Evolutionary conservation across 2,113 vertebrate genomes (phyloP).

Genomic region (Aspiorhynchus laticeps): DNA sequence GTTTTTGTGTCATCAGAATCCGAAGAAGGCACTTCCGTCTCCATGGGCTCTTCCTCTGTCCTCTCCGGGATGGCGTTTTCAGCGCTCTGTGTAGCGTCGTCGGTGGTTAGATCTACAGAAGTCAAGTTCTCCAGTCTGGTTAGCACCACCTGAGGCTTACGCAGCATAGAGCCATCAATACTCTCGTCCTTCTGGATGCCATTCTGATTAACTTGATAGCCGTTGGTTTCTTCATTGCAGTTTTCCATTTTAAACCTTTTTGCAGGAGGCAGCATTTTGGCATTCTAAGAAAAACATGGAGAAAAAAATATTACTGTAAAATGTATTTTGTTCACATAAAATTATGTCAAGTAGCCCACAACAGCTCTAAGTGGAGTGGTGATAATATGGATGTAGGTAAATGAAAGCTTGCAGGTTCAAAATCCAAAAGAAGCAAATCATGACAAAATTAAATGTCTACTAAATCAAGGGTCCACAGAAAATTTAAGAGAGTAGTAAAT

Average conservation of each 20-base stretch:
- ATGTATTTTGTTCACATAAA: not conserved
- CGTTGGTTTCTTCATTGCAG: conserved; percentile 49
- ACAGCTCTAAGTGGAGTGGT: not conserved
- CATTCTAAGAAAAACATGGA: conserved; percentile 65
- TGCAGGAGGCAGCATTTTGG: conserved; percentile 76
- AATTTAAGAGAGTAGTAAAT: too few species aligned
- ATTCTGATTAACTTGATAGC: conserved; percentile 66
- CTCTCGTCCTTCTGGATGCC: conserved; percentile 61
- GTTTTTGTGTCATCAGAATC: conserved; percentile 32
- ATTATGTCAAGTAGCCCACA: not conserved
- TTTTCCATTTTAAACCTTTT: conserved; percentile 84
- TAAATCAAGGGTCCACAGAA: not conserved
- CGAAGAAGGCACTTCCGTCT: conserved; percentile 7
- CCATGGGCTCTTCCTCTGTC: conserved; percentile 43
- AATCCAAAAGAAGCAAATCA: not conserved
- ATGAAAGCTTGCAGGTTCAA: not conserved
- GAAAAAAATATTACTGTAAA: not conserved
- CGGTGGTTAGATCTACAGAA: conserved; percentile 9
- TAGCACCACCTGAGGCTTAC: conserved; percentile 50
- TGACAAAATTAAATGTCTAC: not conserved
- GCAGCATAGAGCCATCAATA: conserved; percentile 40
- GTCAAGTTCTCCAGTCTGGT: conserved; percentile 53
- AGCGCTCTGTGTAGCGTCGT: not conserved
- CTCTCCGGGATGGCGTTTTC: not conserved
- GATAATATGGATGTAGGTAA: not conserved